These are phyloP conservation scores for Catostomus latipinnis DNA, from an alignment of 2,797 vertebrate genomes.

Conservation along the genomic window DNA sequence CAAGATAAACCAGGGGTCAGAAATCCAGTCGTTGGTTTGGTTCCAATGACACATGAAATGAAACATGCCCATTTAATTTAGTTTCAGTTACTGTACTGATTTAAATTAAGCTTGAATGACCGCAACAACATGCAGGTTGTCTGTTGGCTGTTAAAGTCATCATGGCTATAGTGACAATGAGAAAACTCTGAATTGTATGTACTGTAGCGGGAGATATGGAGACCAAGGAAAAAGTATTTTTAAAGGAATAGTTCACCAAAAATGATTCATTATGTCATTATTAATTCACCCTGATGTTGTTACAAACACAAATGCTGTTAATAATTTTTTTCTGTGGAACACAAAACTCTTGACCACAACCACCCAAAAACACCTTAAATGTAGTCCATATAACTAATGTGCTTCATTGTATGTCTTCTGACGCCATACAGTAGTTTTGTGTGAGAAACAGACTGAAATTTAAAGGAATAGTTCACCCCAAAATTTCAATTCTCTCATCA, in stretches of 20 bases:
- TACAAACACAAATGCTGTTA: too few relatives aligned
- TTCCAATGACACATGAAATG: conserved; percentile 41
- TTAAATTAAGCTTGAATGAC: conserved; percentile 18
- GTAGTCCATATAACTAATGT: too few relatives aligned
- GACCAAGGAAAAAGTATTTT: neutral
- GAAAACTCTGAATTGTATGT: neutral
- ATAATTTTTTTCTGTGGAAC: too few relatives aligned
- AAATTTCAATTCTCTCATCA: too few relatives aligned
- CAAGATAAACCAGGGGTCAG: conserved; percentile 25
- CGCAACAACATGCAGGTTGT: conserved; percentile 36
- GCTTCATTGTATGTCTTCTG: too few relatives aligned
- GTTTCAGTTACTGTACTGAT: conserved; percentile 21
- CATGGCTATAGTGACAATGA: neutral
- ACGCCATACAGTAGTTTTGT: too few relatives aligned
- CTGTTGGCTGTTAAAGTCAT: conserved; percentile 23
- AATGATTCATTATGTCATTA: too few relatives aligned
- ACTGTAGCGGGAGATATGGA: neutral
- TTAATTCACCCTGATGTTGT: too few relatives aligned
- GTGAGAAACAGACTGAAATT: too few relatives aligned
- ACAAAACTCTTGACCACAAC: too few relatives aligned
- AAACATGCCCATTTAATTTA: conserved; percentile 33
- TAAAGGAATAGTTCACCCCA: too few relatives aligned
- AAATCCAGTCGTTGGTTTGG: conserved; percentile 5
- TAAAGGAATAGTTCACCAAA: neutral
- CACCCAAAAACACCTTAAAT: too few relatives aligned